A percentile compares a stretch with the other conserved stretches of the same genome.
These are phyloP conservation scores for Drosophila repleta DNA, from an alignment of 1,140 invertebrate species.

Conservation along the genomic window DNA sequence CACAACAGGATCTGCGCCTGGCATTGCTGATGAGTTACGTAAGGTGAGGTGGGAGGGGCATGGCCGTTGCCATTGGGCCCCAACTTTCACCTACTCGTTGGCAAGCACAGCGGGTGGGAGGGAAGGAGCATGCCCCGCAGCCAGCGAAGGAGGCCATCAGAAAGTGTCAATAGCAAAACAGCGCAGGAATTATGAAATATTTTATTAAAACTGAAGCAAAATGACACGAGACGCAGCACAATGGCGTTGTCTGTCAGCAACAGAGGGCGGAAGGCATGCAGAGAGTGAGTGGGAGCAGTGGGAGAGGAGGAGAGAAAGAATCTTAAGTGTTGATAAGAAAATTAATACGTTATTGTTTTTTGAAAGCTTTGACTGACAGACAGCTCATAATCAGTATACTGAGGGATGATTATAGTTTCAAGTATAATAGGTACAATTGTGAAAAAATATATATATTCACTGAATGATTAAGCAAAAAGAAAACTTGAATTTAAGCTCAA, in stretches of 20 bases:
- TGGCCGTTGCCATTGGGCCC: slow-evolving; percentile 39
- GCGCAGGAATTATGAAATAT: slow-evolving; percentile 79
- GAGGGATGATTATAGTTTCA: too few relatives aligned
- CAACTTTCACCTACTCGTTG: slow-evolving; percentile 76
- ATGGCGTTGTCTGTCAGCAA: background rate
- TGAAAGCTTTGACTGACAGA: too few relatives aligned
- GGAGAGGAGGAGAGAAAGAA: background rate
- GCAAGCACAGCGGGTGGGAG: slow-evolving; percentile 57
- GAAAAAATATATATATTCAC: too few relatives aligned
- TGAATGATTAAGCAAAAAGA: too few relatives aligned
- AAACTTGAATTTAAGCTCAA: too few relatives aligned
- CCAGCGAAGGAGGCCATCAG: slow-evolving; percentile 47
- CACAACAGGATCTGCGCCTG: slow-evolving; percentile 47
- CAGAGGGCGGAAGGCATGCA: background rate
- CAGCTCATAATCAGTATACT: accelerated
- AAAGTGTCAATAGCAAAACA: slow-evolving; percentile 79
- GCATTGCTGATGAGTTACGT: slow-evolving; percentile 59
- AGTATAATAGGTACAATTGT: too few relatives aligned
- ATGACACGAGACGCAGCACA: slow-evolving; percentile 22
- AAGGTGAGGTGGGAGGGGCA: slow-evolving; percentile 3
- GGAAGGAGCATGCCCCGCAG: background rate
- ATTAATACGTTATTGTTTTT: too few relatives aligned
- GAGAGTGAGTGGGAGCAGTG: background rate
- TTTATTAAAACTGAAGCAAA: slow-evolving; percentile 77
- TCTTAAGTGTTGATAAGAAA: background rate